A percentile compares a stretch with the other conserved stretches of the same genome.
Evolutionary conservation across 2,797 vertebrate species (phyloP).

Genomic region (Spatula versicolor): DNA sequence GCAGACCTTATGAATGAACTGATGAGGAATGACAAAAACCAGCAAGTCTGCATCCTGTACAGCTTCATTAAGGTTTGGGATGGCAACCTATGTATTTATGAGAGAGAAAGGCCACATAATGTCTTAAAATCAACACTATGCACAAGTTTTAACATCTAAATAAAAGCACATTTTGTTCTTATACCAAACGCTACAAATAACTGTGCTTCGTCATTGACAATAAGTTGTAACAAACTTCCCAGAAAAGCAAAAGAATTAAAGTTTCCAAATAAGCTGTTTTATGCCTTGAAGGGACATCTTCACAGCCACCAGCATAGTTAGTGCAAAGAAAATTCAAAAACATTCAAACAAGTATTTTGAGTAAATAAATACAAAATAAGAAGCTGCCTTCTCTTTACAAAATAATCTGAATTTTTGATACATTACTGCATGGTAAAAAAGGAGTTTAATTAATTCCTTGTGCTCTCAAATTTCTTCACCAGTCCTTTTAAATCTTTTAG

Average conservation of each 20-base stretch:
- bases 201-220: background rate
- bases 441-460: background rate
- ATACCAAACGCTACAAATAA: background rate
- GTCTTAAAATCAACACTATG: background rate
- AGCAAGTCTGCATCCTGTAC: constrained; percentile 88
- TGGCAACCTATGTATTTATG: constrained; percentile 79
- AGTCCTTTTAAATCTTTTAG: background rate
- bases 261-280: background rate
- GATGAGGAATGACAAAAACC: constrained; percentile 92
- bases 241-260: background rate
- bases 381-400: background rate
- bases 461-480: background rate
- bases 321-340: background rate
- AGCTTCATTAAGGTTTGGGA: constrained; percentile 85
- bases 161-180: background rate
- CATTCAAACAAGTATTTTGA: background rate
- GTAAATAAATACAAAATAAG: background rate
- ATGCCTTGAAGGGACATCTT: background rate
- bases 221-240: background rate
- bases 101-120: background rate
- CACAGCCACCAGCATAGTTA: background rate
- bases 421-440: background rate
- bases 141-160: background rate
- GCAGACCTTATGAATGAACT: constrained; percentile 91
- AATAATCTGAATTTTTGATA: background rate